These are phyloP conservation scores for Leptopilina clavipes DNA, from an alignment of 1,140 invertebrate genomes.

Conservation along the genomic window DNA sequence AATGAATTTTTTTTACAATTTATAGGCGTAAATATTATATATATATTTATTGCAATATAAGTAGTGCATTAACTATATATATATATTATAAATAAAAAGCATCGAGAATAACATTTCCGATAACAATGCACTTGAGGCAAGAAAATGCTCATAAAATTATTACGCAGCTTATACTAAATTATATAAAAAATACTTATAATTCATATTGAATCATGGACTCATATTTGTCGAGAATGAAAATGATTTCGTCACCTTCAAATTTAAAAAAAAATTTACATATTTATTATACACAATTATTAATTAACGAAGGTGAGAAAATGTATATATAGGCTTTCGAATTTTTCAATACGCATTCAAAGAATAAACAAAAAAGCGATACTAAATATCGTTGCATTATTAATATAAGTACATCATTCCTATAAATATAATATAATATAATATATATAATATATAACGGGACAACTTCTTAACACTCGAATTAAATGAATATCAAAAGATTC, in stretches of 20 bases:
- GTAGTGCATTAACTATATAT: not conserved
- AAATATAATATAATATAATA: no score
- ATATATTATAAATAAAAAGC: not conserved
- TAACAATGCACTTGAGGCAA: constrained; percentile 1
- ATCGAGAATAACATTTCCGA: constrained; percentile 14
- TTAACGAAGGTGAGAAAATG: not conserved
- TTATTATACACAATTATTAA: no score
- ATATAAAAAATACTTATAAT: not conserved
- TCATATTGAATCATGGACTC: not conserved
- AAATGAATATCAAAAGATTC: not conserved
- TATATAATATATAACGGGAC: not conserved
- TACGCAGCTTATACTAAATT: not conserved
- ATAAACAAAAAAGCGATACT: not conserved
- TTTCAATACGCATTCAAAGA: not conserved
- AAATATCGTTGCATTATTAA: not conserved
- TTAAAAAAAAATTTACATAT: no score
- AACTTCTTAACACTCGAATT: no score
- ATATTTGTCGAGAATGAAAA: not conserved
- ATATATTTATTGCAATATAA: constrained; percentile 1
- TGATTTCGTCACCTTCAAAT: not conserved
- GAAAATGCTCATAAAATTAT: constrained; percentile 11
- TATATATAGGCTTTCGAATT: constrained; percentile 11
- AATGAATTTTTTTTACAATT: not conserved
- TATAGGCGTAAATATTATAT: constrained; percentile 24
- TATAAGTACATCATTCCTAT: constrained; percentile 26